Evolutionary conservation across 2,113 vertebrate species (phyloP).

Genomic region (Loxodonta africana): DNA sequence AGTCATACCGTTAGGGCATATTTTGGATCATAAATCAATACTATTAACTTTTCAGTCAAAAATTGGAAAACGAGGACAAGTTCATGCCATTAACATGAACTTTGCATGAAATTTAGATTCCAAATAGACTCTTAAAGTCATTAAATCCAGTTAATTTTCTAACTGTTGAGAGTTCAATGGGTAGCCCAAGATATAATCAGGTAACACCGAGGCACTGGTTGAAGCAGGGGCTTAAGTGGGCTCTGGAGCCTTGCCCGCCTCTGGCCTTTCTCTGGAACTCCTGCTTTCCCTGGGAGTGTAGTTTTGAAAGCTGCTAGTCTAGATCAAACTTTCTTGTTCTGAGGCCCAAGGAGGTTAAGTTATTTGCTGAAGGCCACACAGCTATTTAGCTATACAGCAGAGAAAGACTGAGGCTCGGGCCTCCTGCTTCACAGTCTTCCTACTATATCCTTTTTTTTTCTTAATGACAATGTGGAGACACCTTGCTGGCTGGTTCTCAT

Average conservation of each 20-base stretch:
- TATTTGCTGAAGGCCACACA: conserved; percentile 18
- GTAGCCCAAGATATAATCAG: background rate
- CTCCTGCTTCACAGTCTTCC: background rate
- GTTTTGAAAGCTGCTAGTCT: conserved; percentile 46
- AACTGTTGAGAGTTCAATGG: background rate
- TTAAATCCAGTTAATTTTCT: conserved; percentile 5
- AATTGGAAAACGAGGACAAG: background rate
- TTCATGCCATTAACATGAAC: background rate
- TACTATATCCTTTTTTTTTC: background rate
- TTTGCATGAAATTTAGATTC: background rate
- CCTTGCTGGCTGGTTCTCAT: background rate
- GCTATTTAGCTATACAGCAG: background rate
- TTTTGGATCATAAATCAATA: background rate
- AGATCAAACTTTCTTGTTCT: conserved; percentile 47
- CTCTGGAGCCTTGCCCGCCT: background rate
- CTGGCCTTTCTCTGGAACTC: background rate
- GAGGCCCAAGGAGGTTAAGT: conserved; percentile 56
- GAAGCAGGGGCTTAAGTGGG: background rate
- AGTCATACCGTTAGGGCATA: background rate
- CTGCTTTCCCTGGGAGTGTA: background rate
- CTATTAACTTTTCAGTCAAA: background rate
- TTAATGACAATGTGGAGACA: background rate
- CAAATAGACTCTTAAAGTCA: background rate
- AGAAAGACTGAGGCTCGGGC: background rate
- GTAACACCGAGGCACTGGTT: background rate